Conservation (phyloP, 2,113 vertebrate genomes). For the Sylvilagus bachmani region DNA sequence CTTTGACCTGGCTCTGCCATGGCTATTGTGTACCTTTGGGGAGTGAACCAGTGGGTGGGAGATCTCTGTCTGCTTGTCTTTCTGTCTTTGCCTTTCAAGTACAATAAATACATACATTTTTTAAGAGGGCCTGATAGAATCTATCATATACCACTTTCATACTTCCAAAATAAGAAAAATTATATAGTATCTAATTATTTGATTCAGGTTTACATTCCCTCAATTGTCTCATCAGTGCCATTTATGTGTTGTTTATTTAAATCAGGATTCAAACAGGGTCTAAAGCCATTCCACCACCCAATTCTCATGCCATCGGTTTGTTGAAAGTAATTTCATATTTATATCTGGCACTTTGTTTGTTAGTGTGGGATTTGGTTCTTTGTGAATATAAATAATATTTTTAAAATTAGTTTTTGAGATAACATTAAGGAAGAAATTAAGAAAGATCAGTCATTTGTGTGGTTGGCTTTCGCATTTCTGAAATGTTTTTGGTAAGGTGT, state of each 20-base stretch:
- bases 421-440: neutral
- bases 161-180: neutral
- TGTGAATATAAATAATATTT: slow-evolving; percentile 38
- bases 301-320: neutral
- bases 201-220: neutral
- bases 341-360: slow-evolving; percentile 1
- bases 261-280: neutral
- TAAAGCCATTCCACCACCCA: neutral
- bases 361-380: neutral
- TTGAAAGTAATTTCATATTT: slow-evolving; percentile 32
- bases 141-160: neutral
- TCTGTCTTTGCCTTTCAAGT: too few relatives aligned
- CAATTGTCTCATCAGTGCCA: slow-evolving; percentile 38
- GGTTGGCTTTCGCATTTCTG: slow-evolving; percentile 38
- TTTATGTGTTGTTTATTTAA: slow-evolving; percentile 56
- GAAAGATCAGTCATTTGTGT: slow-evolving; percentile 55
- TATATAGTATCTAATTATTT: slow-evolving; percentile 46
- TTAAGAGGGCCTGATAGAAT: neutral
- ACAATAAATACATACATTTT: too few relatives aligned
- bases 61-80: too few relatives aligned
- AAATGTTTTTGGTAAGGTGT: slow-evolving; percentile 25
- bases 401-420: slow-evolving; percentile 36
- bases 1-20: too few relatives aligned
- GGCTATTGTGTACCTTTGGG: too few relatives aligned
- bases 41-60: too few relatives aligned